Conservation (phyloP, 2,797 vertebrate genomes). For the Tauraco hartlaubi region DNA sequence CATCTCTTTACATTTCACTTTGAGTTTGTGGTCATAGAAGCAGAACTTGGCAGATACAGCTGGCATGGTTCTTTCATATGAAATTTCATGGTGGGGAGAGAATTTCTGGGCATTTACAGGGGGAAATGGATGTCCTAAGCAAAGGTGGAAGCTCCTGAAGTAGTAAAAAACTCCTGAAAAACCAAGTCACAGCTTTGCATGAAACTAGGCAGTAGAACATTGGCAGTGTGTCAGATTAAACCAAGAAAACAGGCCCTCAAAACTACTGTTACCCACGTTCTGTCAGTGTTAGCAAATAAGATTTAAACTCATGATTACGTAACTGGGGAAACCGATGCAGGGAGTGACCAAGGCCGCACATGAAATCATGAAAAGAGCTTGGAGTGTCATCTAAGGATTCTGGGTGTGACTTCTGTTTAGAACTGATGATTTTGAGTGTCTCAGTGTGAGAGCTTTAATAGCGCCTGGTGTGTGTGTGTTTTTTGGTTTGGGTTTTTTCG, state of each 20-base stretch:
- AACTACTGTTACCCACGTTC: not conserved
- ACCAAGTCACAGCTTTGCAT: not conserved
- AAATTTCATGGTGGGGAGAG: not conserved
- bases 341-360: not conserved
- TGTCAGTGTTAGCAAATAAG: not conserved
- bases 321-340: not conserved
- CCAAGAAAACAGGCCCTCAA: not conserved
- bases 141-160: not conserved
- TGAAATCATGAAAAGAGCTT: not conserved
- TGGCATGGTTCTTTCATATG: not conserved
- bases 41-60: not conserved
- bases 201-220: not conserved
- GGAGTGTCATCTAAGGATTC: not conserved
- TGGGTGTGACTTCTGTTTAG: not conserved
- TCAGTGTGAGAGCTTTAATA: not conserved
- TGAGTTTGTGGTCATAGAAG: not conserved
- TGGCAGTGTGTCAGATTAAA: not conserved
- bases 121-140: not conserved
- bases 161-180: not conserved
- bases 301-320: not conserved
- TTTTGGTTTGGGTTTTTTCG: rapidly evolving
- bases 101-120: not conserved
- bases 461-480: not conserved
- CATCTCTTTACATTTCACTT: not conserved
- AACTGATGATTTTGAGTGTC: not conserved